These are phyloP conservation scores for Gallirallus australis DNA, from an alignment of 2,797 vertebrate species.

Conservation along the genomic window DNA sequence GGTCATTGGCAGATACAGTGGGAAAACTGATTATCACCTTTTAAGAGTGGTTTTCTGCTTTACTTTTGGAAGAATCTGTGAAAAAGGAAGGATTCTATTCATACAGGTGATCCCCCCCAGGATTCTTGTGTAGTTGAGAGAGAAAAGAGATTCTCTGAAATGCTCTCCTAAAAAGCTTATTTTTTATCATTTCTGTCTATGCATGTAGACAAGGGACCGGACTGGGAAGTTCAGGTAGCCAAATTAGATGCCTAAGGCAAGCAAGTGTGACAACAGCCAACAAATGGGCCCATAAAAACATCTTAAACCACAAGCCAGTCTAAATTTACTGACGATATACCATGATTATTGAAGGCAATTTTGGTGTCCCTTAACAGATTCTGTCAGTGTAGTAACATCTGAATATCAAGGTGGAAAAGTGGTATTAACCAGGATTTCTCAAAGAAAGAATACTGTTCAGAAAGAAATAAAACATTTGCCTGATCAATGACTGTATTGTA, in stretches of 20 bases:
- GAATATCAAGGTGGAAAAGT: background rate
- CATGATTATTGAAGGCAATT: background rate
- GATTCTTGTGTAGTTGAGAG: background rate
- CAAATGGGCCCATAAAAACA: background rate
- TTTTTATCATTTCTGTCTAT: background rate
- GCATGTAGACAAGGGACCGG: background rate
- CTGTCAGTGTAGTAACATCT: background rate
- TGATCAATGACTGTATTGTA: background rate
- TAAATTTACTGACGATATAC: background rate
- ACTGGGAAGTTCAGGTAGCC: background rate
- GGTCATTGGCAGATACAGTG: background rate
- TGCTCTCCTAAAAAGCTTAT: background rate
- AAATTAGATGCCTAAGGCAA: background rate
- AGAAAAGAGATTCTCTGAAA: background rate
- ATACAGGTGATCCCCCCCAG: background rate
- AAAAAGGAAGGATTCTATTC: background rate
- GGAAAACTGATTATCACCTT: background rate
- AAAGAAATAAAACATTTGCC: background rate
- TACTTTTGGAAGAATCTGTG: background rate
- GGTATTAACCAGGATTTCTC: background rate
- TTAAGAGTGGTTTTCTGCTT: background rate
- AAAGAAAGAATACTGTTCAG: background rate
- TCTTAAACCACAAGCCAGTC: background rate
- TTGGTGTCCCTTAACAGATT: background rate
- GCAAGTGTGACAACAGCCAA: background rate